Evolutionary conservation across 2,797 vertebrate species (phyloP).

Genomic region (Cercopithecus petaurista): DNA sequence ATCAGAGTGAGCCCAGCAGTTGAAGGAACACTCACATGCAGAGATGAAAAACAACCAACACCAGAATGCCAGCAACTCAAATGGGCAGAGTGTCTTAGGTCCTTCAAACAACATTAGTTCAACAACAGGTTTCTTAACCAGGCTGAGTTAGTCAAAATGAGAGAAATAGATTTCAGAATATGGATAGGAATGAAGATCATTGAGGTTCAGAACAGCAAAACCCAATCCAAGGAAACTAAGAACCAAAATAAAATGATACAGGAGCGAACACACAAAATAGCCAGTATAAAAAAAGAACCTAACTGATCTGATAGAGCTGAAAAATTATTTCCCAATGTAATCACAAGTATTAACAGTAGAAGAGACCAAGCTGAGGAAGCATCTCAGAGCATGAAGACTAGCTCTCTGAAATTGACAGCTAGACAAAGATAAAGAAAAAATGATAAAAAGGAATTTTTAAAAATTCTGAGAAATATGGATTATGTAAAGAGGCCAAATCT

Average conservation of each 20-base stretch:
- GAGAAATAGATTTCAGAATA: neutral
- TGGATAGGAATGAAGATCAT: neutral
- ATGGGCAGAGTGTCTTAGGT: neutral
- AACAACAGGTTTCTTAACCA: neutral
- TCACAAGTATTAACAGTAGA: neutral
- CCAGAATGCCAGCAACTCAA: neutral
- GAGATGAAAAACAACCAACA: neutral
- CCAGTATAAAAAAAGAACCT: neutral
- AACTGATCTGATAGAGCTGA: neutral
- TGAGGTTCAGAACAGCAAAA: neutral
- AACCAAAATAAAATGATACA: neutral
- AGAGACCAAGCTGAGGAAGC: neutral
- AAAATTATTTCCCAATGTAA: neutral
- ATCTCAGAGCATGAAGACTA: neutral
- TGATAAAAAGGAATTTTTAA: fast-evolving
- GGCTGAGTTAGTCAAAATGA: neutral
- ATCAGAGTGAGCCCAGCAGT: neutral
- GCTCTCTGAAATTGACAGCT: neutral
- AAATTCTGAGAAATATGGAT: neutral
- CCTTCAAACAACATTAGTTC: neutral
- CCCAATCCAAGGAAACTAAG: neutral
- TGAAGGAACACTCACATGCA: neutral
- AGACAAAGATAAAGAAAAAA: neutral
- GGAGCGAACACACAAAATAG: neutral
- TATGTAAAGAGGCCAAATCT: neutral